phyloP scores from a whole-genome alignment of 1,140 invertebrate species.

The Rhyacophila brunnea region DNA sequence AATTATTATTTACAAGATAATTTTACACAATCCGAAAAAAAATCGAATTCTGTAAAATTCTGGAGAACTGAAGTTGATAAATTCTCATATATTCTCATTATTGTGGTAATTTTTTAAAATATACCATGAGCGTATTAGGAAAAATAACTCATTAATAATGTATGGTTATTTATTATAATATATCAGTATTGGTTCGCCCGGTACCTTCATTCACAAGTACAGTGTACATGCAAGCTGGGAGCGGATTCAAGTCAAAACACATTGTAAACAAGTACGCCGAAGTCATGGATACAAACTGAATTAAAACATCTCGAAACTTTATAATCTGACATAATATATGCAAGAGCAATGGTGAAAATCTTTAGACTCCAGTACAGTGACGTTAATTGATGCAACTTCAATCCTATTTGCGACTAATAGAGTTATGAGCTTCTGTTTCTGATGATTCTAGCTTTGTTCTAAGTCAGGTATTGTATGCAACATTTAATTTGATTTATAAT shows the following conservation, averaged over 20 bases:
- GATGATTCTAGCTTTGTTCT: not conserved
- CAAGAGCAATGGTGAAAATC: not conserved
- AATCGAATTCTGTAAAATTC: too few species aligned
- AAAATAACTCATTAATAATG: too few species aligned
- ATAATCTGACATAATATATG: not conserved
- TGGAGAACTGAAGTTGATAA: too few species aligned
- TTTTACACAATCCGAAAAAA: too few species aligned
- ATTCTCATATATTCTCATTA: too few species aligned
- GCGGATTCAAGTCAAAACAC: not conserved
- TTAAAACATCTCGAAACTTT: not conserved
- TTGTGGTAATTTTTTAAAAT: too few species aligned
- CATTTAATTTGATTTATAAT: not conserved
- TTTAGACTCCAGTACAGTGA: not conserved
- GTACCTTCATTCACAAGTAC: too few species aligned
- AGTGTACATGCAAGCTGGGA: not conserved
- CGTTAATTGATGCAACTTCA: not conserved
- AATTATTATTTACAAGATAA: too few species aligned
- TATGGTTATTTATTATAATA: too few species aligned
- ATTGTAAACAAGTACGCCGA: not conserved
- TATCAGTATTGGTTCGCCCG: too few species aligned
- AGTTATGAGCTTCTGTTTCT: not conserved
- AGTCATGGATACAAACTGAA: conserved; percentile 2
- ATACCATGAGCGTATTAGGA: too few species aligned
- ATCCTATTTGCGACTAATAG: not conserved
- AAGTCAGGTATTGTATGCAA: not conserved